These are phyloP conservation scores for Drosophila borborema DNA, from an alignment of 2,888 invertebrate genomes.

Conservation along the genomic window DNA sequence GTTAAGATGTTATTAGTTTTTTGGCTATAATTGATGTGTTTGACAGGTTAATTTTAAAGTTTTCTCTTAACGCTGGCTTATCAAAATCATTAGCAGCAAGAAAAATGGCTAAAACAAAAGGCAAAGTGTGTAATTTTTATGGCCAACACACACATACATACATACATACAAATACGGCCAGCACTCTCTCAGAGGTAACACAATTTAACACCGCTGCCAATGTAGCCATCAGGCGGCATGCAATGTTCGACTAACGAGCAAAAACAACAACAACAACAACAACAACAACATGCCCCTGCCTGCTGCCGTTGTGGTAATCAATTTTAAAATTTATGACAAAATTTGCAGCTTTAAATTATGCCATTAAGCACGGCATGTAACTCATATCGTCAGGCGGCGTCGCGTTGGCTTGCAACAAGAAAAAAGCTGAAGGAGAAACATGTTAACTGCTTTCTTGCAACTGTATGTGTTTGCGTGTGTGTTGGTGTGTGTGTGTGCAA, in stretches of 20 bases:
- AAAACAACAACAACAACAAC: conserved; percentile 65
- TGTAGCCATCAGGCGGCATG: conserved; percentile 78
- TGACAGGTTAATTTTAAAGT: conserved; percentile 38
- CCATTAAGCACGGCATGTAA: conserved; percentile 84
- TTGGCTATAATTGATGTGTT: conserved; percentile 40
- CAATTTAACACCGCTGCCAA: conserved; percentile 73
- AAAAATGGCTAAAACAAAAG: conserved; percentile 64
- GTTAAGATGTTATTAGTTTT: conserved; percentile 16
- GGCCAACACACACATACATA: conserved; percentile 32
- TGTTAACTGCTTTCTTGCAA: conserved; percentile 77
- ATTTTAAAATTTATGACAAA: conserved; percentile 84
- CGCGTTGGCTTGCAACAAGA: conserved; percentile 72
- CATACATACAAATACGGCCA: background rate
- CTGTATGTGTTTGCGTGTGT: conserved; percentile 42
- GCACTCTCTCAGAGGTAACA: conserved; percentile 47
- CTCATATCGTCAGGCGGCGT: conserved; percentile 81
- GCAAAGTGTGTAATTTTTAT: conserved; percentile 64
- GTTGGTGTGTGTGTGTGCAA: conserved; percentile 59
- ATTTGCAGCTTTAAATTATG: conserved; percentile 85
- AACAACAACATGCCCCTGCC: conserved; percentile 59
- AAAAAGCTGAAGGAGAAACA: conserved; percentile 77
- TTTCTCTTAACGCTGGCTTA: conserved; percentile 44
- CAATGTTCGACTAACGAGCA: conserved; percentile 77
- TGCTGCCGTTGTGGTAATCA: conserved; percentile 73
- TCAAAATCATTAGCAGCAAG: conserved; percentile 60